phyloP scores from a whole-genome alignment of 2,113 vertebrate genomes.

The Oncorhynchus clarkii region DNA sequence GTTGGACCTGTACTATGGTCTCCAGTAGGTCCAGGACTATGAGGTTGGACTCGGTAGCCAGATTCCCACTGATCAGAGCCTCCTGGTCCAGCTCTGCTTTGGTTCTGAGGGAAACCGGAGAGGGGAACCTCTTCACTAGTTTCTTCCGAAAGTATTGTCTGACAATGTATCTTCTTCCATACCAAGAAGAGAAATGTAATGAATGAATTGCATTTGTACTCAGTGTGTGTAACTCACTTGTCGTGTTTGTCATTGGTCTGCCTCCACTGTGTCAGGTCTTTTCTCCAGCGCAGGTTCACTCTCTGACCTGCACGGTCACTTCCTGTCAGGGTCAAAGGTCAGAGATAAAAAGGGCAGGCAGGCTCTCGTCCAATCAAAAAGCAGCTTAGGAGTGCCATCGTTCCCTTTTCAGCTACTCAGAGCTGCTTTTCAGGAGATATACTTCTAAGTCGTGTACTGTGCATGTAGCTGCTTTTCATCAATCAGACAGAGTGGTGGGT shows the following conservation, averaged over 20 bases:
- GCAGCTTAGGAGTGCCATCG: slow-evolving; percentile 8
- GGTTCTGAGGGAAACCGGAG: slow-evolving; percentile 72
- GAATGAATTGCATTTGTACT: not conserved
- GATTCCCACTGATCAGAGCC: slow-evolving; percentile 91
- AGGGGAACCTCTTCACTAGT: no score
- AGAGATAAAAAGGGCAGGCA: slow-evolving; percentile 1
- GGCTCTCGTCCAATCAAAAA: not conserved
- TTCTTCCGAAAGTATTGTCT: no score
- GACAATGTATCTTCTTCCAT: no score
- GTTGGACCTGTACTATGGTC: slow-evolving; percentile 88
- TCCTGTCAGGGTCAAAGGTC: slow-evolving; percentile 60
- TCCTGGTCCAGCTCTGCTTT: slow-evolving; percentile 98
- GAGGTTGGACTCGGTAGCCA: slow-evolving; percentile 93
- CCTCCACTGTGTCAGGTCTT: slow-evolving; percentile 97
- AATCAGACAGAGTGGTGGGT: not conserved
- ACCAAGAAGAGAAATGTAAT: no score
- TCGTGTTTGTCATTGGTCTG: slow-evolving; percentile 94
- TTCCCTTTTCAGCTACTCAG: not conserved
- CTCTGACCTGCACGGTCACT: slow-evolving; percentile 87
- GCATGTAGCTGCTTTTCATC: not conserved
- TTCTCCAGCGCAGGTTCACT: slow-evolving; percentile 95
- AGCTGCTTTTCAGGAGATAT: no score
- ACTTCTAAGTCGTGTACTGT: not conserved
- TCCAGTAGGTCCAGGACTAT: slow-evolving; percentile 93
- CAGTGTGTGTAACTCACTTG: slow-evolving; percentile 78